These are phyloP conservation scores for Amazonetta brasiliensis DNA, from an alignment of 2,797 vertebrate species.

Conservation along the genomic window DNA sequence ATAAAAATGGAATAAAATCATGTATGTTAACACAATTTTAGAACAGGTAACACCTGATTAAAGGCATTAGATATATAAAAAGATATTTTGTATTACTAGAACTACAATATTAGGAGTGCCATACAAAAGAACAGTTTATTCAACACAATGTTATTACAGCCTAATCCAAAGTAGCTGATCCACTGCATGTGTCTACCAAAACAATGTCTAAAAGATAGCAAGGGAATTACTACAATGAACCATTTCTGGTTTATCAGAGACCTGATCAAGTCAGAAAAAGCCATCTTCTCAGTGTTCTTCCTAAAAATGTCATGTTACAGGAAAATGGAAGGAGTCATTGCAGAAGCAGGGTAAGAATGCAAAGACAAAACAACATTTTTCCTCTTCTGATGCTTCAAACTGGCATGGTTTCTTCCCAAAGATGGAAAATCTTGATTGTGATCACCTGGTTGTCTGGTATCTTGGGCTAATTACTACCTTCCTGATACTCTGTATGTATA, in stretches of 20 bases:
- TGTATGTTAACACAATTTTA: background rate
- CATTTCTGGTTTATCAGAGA: background rate
- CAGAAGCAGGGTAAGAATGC: background rate
- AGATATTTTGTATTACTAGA: background rate
- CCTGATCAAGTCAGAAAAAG: background rate
- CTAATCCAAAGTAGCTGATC: background rate
- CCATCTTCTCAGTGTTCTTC: background rate
- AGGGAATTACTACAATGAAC: background rate
- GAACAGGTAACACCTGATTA: background rate
- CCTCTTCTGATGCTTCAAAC: background rate
- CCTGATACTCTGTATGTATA: background rate
- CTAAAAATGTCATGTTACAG: background rate
- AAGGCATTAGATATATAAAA: background rate
- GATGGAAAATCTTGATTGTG: background rate
- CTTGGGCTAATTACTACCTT: background rate
- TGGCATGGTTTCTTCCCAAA: background rate
- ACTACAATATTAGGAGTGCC: background rate
- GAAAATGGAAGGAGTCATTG: background rate
- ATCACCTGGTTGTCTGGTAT: background rate
- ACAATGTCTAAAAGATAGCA: background rate
- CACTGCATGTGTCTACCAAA: background rate
- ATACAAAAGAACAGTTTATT: background rate
- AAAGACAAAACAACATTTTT: background rate
- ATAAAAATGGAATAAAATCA: background rate
- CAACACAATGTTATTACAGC: background rate